These are phyloP conservation scores for Crotalus horridus DNA, from an alignment of 2,113 vertebrate species.

Conservation along the genomic window DNA sequence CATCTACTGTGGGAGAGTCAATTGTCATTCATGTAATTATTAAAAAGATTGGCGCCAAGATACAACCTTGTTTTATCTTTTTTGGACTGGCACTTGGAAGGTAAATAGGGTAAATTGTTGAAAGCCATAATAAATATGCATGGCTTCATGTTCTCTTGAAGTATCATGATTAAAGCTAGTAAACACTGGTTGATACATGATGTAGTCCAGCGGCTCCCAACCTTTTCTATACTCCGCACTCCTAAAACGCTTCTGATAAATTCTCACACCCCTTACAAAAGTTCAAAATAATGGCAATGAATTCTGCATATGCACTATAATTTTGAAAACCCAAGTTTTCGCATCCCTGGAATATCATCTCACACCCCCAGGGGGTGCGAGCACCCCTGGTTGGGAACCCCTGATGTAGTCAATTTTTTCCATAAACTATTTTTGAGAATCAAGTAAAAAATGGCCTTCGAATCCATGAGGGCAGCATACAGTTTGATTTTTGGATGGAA, in stretches of 20 bases:
- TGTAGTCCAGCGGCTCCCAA: not conserved
- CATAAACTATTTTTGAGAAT: not conserved
- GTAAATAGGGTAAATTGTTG: no score
- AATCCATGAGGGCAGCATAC: not conserved
- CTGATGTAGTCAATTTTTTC: not conserved
- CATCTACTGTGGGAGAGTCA: not conserved
- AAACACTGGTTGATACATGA: not conserved
- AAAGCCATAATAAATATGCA: not conserved
- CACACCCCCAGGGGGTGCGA: no score
- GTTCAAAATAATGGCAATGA: no score
- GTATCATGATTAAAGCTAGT: not conserved
- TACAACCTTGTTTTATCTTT: not conserved
- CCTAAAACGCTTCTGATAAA: no score
- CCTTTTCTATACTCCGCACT: no score
- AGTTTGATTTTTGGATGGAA: not conserved
- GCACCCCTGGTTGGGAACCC: no score
- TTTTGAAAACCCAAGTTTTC: no score
- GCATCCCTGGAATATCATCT: no score
- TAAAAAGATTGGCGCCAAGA: not conserved
- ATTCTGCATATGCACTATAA: no score
- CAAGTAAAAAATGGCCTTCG: not conserved
- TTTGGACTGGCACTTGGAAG: not conserved
- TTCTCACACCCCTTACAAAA: no score
- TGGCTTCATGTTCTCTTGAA: not conserved
- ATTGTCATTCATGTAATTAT: not conserved